Conservation (phyloP, 2,113 vertebrate genomes). For the Chaetops frenatus region DNA sequence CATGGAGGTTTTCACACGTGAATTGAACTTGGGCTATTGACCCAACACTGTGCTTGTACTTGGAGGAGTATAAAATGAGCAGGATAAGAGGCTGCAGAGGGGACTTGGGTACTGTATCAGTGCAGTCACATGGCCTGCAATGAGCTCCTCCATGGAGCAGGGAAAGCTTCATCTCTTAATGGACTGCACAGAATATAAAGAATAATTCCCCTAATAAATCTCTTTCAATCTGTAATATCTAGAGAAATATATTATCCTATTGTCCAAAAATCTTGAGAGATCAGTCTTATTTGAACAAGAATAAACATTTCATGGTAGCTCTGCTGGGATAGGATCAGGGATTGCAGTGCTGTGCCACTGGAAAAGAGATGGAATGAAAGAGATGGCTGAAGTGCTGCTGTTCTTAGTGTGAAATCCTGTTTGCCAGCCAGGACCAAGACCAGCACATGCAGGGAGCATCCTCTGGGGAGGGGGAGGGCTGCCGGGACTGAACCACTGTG, state of each 20-base stretch:
- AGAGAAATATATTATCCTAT: not conserved
- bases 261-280: not conserved
- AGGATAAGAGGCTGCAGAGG: not conserved
- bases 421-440: not conserved
- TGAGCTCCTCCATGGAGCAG: not conserved
- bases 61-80: not conserved
- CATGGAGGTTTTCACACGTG: not conserved
- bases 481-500: not conserved
- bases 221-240: not conserved
- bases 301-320: not conserved
- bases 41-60: not conserved
- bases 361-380: not conserved
- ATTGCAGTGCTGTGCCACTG: not conserved
- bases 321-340: not conserved
- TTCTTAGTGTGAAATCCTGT: accelerated
- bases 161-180: constrained; percentile 7
- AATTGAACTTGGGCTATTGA: not conserved
- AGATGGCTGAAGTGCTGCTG: not conserved
- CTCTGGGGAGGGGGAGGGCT: not conserved
- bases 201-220: constrained; percentile 8
- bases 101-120: not conserved
- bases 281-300: not conserved
- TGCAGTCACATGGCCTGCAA: not conserved
- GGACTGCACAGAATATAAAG: not conserved
- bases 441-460: not conserved